A percentile compares a stretch with the other conserved stretches of the same genome.
These are phyloP conservation scores for Apoda limacodes DNA, from an alignment of 2,888 invertebrate species.

Conservation along the genomic window DNA sequence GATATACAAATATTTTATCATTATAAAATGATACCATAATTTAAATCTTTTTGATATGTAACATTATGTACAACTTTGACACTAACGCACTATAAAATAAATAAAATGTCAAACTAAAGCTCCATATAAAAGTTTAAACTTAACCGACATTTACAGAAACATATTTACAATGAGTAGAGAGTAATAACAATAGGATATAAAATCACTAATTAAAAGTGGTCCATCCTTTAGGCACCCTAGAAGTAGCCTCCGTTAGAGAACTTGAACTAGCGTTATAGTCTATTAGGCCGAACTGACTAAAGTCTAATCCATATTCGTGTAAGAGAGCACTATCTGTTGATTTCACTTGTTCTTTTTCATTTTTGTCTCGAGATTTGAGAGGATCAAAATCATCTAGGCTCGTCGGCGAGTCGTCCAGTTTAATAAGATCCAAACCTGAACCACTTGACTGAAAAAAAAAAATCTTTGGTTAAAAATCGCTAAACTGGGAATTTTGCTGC, in stretches of 20 bases:
- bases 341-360: conserved; percentile 44
- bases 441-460: conserved; percentile 49
- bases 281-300: conserved; percentile 61
- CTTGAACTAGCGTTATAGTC: conserved; percentile 45
- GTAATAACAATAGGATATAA: conserved; percentile 7
- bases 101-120: no score
- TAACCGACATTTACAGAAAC: conserved; percentile 28
- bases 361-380: conserved; percentile 45
- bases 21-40: conserved; percentile 19
- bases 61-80: conserved; percentile 44
- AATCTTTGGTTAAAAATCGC: neutral
- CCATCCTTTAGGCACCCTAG: conserved; percentile 50
- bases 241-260: conserved; percentile 28
- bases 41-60: conserved; percentile 47
- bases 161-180: conserved; percentile 22
- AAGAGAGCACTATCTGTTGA: conserved; percentile 74
- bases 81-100: neutral
- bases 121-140: conserved; percentile 21
- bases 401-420: conserved; percentile 55
- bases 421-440: conserved; percentile 58
- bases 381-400: conserved; percentile 59
- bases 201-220: conserved; percentile 49
- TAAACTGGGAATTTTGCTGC: neutral
- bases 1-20: conserved; percentile 12
- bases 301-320: conserved; percentile 80